A percentile compares a stretch with the other conserved stretches of the same genome.
phyloP scores from a whole-genome alignment of 2,797 vertebrate species.

The Serranus cabrilla region DNA sequence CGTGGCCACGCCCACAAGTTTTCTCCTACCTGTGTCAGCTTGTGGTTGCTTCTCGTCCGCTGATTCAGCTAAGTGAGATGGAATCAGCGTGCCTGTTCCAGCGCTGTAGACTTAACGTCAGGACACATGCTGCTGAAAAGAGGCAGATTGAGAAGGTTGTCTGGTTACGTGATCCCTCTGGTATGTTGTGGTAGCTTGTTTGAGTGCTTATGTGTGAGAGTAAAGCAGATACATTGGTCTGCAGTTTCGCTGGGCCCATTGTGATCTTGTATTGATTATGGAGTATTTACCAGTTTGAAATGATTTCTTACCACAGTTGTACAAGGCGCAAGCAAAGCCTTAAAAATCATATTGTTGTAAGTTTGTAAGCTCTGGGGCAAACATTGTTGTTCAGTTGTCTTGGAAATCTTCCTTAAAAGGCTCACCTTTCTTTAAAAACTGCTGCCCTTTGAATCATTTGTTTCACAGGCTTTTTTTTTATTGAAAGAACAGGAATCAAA shows the following conservation, averaged over 20 bases:
- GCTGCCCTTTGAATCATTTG: neutral
- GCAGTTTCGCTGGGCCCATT: constrained; percentile 18
- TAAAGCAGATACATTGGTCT: constrained; percentile 37
- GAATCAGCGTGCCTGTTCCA: constrained; percentile 36
- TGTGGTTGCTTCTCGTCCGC: constrained; percentile 43
- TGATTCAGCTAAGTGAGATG: constrained; percentile 65
- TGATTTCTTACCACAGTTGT: constrained; percentile 8
- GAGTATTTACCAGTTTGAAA: constrained; percentile 3
- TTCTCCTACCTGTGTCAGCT: constrained; percentile 60
- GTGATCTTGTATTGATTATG: constrained; percentile 23
- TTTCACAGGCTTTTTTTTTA: neutral
- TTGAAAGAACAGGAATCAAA: neutral
- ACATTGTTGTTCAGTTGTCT: neutral
- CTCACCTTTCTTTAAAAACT: constrained; percentile 3
- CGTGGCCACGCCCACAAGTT: constrained; percentile 2
- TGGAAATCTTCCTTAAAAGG: neutral
- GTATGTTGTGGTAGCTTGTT: constrained; percentile 70
- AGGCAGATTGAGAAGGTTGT: constrained; percentile 52
- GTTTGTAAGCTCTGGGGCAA: neutral
- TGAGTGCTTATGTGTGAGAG: constrained; percentile 39
- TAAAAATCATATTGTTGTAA: neutral
- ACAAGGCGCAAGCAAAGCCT: neutral
- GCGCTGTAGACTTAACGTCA: constrained; percentile 33
- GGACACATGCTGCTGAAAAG: constrained; percentile 52
- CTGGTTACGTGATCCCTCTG: constrained; percentile 61